phyloP scores from a whole-genome alignment of 2,888 invertebrate species.

The Torymus texanus region DNA sequence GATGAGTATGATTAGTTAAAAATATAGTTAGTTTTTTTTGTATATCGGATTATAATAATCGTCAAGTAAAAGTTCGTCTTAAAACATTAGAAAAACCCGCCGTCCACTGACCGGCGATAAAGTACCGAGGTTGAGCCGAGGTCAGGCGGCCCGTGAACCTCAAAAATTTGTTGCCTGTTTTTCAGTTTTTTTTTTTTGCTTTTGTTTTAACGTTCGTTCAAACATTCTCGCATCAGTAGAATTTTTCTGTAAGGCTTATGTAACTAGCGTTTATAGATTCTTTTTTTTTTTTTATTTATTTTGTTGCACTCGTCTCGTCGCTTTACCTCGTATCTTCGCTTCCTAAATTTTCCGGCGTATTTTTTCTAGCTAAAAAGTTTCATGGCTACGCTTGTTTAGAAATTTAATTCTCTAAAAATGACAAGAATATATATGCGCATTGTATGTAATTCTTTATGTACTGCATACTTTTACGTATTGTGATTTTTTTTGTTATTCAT shows the following conservation, averaged over 20 bases:
- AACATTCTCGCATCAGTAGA: constrained; percentile 52
- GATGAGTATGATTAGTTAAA: constrained; percentile 41
- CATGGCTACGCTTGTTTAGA: constrained; percentile 54
- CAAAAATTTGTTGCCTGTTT: no score
- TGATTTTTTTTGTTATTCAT: constrained; percentile 64
- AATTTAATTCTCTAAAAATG: constrained; percentile 65
- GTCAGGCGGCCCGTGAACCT: no score
- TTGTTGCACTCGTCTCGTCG: constrained; percentile 4
- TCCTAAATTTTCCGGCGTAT: constrained; percentile 1
- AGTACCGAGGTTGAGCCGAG: neutral
- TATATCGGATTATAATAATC: constrained; percentile 19
- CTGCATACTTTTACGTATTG: constrained; percentile 74
- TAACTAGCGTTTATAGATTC: neutral
- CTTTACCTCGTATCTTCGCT: neutral
- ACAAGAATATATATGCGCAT: constrained; percentile 66
- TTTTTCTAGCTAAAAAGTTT: constrained; percentile 38
- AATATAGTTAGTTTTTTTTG: constrained; percentile 33
- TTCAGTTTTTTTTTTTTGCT: neutral
- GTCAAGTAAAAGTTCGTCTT: no score
- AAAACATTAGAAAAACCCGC: constrained; percentile 2
- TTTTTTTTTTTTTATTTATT: constrained; percentile 9
- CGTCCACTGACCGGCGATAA: constrained; percentile 1
- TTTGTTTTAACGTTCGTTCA: constrained; percentile 18
- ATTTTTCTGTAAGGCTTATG: constrained; percentile 52
- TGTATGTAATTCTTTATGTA: constrained; percentile 65